Conservation (phyloP, 2,888 invertebrate genomes). For the Morpho achilles region DNA sequence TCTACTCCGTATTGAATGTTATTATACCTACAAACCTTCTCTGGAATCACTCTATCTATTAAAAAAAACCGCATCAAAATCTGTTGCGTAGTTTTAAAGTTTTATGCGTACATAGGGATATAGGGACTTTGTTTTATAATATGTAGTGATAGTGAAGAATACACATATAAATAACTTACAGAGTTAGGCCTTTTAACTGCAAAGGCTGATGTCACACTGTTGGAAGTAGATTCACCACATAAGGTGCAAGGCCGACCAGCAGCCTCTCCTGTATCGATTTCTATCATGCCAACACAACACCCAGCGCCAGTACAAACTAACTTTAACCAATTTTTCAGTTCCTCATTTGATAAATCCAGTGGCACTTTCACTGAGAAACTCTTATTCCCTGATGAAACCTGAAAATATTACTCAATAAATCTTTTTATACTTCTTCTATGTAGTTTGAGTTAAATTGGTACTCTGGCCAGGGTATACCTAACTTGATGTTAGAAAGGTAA, state of each 20-base stretch:
- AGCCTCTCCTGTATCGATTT: constrained; percentile 66
- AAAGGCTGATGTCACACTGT: constrained; percentile 48
- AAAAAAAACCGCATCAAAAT: too few relatives aligned
- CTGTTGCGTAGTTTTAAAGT: too few relatives aligned
- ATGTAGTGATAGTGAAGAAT: too few relatives aligned
- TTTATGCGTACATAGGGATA: too few relatives aligned
- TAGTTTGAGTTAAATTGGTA: too few relatives aligned
- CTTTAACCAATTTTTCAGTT: constrained; percentile 75
- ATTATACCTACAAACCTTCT: too few relatives aligned
- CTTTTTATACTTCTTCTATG: too few relatives aligned
- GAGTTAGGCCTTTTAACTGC: constrained; percentile 55
- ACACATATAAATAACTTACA: constrained; percentile 40
- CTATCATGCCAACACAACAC: constrained; percentile 78
- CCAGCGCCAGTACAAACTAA: constrained; percentile 72
- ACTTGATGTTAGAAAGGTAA: too few relatives aligned
- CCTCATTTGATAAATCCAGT: constrained; percentile 60
- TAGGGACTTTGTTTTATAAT: too few relatives aligned
- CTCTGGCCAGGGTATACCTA: too few relatives aligned
- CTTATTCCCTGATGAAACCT: constrained; percentile 62
- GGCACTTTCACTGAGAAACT: constrained; percentile 80
- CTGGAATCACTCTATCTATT: too few relatives aligned
- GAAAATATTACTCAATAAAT: constrained; percentile 25
- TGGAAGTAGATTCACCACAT: constrained; percentile 64
- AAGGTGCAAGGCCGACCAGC: constrained; percentile 63
- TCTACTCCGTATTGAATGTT: too few relatives aligned